phyloP scores from a whole-genome alignment of 1,140 invertebrate species.

The Nephila pilipes region DNA sequence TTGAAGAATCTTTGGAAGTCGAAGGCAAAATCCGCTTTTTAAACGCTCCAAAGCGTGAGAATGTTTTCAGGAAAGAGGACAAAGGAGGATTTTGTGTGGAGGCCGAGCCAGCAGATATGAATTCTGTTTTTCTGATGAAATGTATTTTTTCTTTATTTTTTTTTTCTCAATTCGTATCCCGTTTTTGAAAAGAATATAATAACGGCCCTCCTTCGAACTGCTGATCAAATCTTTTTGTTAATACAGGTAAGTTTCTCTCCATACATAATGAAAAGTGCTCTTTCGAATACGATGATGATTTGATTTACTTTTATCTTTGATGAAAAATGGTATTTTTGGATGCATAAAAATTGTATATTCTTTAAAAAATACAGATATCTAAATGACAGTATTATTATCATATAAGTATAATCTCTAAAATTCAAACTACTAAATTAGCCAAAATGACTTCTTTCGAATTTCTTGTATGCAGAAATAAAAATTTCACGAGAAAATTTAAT shows the following conservation, averaged over 20 bases:
- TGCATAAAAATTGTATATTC: too few relatives aligned
- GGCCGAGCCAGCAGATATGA: neutral
- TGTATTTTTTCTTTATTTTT: neutral
- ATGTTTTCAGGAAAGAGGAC: slow-evolving; percentile 44
- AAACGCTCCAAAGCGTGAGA: slow-evolving; percentile 55
- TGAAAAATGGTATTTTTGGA: too few relatives aligned
- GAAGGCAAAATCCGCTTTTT: slow-evolving; percentile 45
- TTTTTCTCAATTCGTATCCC: neutral
- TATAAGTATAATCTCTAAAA: too few relatives aligned
- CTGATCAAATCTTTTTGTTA: neutral
- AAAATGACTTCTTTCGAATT: too few relatives aligned
- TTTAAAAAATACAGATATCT: too few relatives aligned
- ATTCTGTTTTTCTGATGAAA: neutral
- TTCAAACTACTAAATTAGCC: too few relatives aligned
- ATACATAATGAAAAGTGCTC: too few relatives aligned
- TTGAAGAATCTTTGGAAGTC: slow-evolving; percentile 4
- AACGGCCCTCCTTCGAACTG: neutral
- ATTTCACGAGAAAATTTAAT: too few relatives aligned
- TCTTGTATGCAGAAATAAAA: too few relatives aligned
- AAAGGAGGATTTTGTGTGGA: neutral
- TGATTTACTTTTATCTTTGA: too few relatives aligned
- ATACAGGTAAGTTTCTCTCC: neutral
- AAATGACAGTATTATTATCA: too few relatives aligned
- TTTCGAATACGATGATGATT: too few relatives aligned
- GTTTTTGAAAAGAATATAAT: neutral